Percentiles rank a stretch among this genome's conserved stretches.
These are phyloP conservation scores for Motacilla alba DNA, from an alignment of 2,113 vertebrate genomes.

Conservation along the genomic window DNA sequence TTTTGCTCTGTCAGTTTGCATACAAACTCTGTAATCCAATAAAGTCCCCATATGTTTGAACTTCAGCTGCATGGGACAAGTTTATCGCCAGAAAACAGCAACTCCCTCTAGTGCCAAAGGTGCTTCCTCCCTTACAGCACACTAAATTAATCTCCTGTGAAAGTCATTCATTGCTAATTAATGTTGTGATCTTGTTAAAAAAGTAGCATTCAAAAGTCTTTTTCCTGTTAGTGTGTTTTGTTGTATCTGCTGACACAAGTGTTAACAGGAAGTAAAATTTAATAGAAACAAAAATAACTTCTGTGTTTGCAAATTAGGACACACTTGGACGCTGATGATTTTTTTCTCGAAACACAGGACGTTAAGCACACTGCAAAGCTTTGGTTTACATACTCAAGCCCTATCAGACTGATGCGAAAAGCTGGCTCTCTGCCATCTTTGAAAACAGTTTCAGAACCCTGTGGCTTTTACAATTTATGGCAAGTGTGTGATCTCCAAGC, in stretches of 20 bases:
- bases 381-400: background rate
- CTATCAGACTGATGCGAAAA: background rate
- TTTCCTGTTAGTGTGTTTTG: background rate
- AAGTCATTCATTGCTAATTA: background rate
- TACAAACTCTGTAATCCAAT: background rate
- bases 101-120: conserved; percentile 7
- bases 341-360: background rate
- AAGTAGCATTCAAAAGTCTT: background rate
- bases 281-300: background rate
- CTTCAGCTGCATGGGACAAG: background rate
- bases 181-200: background rate
- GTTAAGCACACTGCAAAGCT: background rate
- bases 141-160: background rate
- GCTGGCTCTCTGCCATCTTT: background rate
- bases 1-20: background rate
- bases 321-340: background rate
- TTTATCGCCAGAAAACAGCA: background rate
- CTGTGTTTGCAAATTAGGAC: background rate
- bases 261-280: background rate
- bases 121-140: background rate
- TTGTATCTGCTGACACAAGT: background rate
- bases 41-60: background rate
- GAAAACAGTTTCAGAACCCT: background rate
- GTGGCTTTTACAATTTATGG: background rate
- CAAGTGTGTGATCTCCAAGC: background rate